A percentile compares a stretch with the other conserved stretches of the same genome.
Conservation (phyloP, 2,888 invertebrate species). For the Synergus gifuensis region DNA sequence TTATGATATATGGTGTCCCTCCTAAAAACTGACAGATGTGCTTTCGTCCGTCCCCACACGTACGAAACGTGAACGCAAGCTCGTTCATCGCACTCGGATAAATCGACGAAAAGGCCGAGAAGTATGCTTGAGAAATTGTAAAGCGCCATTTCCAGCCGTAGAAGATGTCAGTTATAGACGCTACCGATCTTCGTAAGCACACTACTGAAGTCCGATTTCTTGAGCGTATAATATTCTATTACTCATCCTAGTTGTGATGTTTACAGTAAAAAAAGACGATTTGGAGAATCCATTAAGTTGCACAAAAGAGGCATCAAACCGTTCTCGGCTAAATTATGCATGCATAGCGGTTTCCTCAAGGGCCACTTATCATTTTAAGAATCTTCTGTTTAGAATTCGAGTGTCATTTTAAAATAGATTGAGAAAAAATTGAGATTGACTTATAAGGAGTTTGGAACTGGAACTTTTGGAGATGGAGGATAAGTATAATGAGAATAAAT, state of each 20-base stretch:
- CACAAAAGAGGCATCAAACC: background rate
- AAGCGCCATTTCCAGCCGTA: conserved; percentile 29
- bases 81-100: conserved; percentile 49
- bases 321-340: background rate
- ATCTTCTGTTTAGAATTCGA: too few relatives aligned
- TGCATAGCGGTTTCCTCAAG: too few relatives aligned
- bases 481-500: background rate
- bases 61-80: conserved; percentile 38
- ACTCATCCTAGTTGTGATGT: conserved; percentile 1
- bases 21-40: conserved; percentile 69
- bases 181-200: background rate
- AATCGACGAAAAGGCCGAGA: conserved; percentile 60
- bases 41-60: conserved; percentile 51
- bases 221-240: background rate
- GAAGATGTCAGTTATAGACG: background rate
- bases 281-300: background rate
- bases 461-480: too few relatives aligned
- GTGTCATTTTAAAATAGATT: too few relatives aligned
- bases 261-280: background rate
- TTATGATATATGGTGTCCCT: conserved; percentile 67
- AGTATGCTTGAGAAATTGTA: conserved; percentile 60
- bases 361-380: too few relatives aligned
- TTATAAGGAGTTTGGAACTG: too few relatives aligned
- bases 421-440: too few relatives aligned
- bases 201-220: background rate